Evolutionary conservation across 1,140 invertebrate species (phyloP).

Genomic region (Manduca sexta): DNA sequence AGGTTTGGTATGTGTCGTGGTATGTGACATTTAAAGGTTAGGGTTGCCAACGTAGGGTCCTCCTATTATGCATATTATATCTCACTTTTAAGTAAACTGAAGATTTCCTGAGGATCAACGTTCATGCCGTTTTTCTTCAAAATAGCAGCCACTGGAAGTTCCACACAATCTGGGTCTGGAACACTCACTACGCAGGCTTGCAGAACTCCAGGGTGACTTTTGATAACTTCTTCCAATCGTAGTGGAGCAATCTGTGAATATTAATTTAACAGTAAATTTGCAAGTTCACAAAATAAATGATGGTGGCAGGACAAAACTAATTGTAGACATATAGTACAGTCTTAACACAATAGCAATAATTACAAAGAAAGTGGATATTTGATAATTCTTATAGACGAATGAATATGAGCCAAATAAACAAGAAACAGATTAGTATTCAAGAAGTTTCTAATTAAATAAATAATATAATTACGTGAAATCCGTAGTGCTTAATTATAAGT

Average conservation of each 20-base stretch:
- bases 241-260: slow-evolving; percentile 23
- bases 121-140: too few species aligned
- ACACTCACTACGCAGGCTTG: slow-evolving; percentile 23
- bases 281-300: neutral
- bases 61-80: too few species aligned
- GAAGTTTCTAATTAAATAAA: neutral
- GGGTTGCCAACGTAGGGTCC: too few species aligned
- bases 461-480: slow-evolving; percentile 19
- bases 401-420: too few species aligned
- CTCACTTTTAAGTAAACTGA: too few species aligned
- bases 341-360: too few species aligned
- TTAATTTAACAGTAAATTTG: neutral
- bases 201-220: slow-evolving; percentile 14
- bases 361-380: too few species aligned
- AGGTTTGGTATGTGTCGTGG: too few species aligned
- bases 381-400: too few species aligned
- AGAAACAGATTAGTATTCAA: too few species aligned
- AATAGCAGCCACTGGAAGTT: slow-evolving; percentile 21
- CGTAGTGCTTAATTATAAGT: slow-evolving; percentile 27
- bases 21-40: too few species aligned
- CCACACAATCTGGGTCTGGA: slow-evolving; percentile 12
- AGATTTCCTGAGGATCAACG: too few species aligned
- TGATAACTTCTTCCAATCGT: slow-evolving; percentile 21
- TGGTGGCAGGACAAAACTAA: neutral
- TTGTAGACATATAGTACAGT: neutral